A percentile compares a stretch with the other conserved stretches of the same genome.
Conservation (phyloP, 2,888 invertebrate species). For the Netelia melanura region DNA sequence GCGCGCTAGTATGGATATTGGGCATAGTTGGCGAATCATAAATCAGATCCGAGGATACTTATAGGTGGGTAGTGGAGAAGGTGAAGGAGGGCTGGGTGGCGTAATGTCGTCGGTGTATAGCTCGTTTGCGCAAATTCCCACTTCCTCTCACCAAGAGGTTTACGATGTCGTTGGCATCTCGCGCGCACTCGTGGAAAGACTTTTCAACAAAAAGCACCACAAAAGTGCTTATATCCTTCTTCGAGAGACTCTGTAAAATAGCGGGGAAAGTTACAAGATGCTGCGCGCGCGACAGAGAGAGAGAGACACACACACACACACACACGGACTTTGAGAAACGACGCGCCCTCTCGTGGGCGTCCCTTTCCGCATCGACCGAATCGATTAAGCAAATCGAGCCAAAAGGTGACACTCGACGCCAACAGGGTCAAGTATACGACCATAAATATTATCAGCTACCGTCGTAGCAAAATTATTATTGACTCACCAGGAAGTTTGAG, state of each 20-base stretch:
- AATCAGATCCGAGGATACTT: slow-evolving; percentile 51
- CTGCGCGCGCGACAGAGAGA: not conserved
- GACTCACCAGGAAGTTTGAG: slow-evolving; percentile 89
- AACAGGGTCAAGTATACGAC: slow-evolving; percentile 20
- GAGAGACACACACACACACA: not conserved
- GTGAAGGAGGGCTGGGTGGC: slow-evolving; percentile 10
- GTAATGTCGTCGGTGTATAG: slow-evolving; percentile 25
- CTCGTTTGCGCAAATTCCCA: slow-evolving; percentile 1
- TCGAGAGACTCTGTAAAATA: slow-evolving; percentile 28
- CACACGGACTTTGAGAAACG: not conserved
- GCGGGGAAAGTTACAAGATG: slow-evolving; percentile 55
- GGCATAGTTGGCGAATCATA: slow-evolving; percentile 52
- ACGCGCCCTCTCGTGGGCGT: slow-evolving; percentile 29
- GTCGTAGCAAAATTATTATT: slow-evolving; percentile 1
- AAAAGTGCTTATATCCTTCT: slow-evolving; percentile 8
- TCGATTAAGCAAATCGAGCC: not conserved
- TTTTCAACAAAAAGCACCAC: slow-evolving; percentile 26
- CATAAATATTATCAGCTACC: not conserved
- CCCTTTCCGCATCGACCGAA: slow-evolving; percentile 43
- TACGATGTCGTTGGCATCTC: slow-evolving; percentile 58
- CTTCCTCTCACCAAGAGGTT: slow-evolving; percentile 7
- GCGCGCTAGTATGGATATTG: too few relatives aligned
- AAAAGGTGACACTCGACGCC: slow-evolving; percentile 10
- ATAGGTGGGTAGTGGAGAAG: slow-evolving; percentile 25
- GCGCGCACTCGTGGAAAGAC: slow-evolving; percentile 24